Evolutionary conservation across 2,888 invertebrate genomes (phyloP), one percentile per base, ranked within the genome.

Genomic region (Lamellibrachia satsuma): DNA sequence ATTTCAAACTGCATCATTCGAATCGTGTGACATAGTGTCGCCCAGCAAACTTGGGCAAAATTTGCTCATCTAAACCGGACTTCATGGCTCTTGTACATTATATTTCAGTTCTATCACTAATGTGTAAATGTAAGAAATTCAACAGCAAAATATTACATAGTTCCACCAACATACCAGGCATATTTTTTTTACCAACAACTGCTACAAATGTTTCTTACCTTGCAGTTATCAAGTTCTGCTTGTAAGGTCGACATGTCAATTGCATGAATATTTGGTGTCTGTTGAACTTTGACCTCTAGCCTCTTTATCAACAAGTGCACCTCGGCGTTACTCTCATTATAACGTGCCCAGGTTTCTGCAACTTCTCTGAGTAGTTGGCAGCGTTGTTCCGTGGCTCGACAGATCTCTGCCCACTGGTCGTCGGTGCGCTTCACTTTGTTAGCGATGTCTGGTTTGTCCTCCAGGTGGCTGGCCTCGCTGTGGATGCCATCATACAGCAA

Each of bases 401-500:
- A 94, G 93, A 95, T 94, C 93, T 95, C 95, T 91, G 94, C 94
- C 57, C 94, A 93, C 92, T 95, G 95, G 90, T 95, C 95, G 91
- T 94, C 94, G 91, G 95, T 93, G 39, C 93, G 93, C 27, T 95
- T 95, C 39, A 96, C 93, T 27, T 96, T 95, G 9, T 93, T 93
- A 52, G 95, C 94, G 94, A 96, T 95, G 92, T 95, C 95, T 0
- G 96, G 96, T 93, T 95, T 95, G 92, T 96, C 96, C 93, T 95
- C 94, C 39, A 96, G 94, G 93, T 95, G 95, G 9, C 95, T 94
- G n/a, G 96, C 96, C 93, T 96, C 96, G 11, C 95, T 95, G 90
- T 94, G 94, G 94, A 96, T 94, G 93, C 95, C 95, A 93, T 96
- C 96, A 94, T 95, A 96, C 52, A 95, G 93, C 2, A 95, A 95